Base-by-base conservation (phyloP, 2,113 vertebrate genomes). In the Callithrix jacchus region DNA sequence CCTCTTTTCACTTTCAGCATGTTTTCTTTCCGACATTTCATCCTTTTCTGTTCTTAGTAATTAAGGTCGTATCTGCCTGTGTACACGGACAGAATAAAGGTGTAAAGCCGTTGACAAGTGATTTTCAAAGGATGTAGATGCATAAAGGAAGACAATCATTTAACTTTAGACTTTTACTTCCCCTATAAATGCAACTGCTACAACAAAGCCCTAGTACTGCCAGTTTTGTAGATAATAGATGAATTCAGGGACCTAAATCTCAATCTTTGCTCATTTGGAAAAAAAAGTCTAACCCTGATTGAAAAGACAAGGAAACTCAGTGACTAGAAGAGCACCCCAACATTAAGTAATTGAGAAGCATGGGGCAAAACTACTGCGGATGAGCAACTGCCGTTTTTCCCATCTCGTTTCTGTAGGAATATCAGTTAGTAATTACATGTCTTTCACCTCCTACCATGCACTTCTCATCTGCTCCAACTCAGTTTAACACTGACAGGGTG, bases 311-410 rank as follows among this genome's bases (percentile, higher is more conserved):
- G 49, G 81, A 45, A 68, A 47, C 25, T n/a, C 37, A 90, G 16
- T 89, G 35, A 68, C 20, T 79, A 54, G 14, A 93, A 88, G 14
- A 64, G 37, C 66, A 56, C 5, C 37, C 25, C 17, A 45, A 77
- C 25, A 79, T 79, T 79, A 68, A 73, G 23, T 87, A 82, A 64
- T 93, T 87, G 90, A 87, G 71, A 79, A 95, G 83, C 70, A 7
- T n/a, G 58, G 64, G 79, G 8, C 58, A 45, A 91, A 95, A 73
- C 12, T 73, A 80, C n/a, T 81, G 9, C 35, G 64, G 27, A 42
- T 35, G 42, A 91, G 35, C 42, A 80, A 61, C 58, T 30, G 58
- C 49, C 77, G 20, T 58, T 86, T 95, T 91, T 42, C 40, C 73
- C 13, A 49, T 64, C 40, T 70, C 37, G 7, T 49, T 47, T 86